A percentile compares a stretch with the other conserved stretches of the same genome.
Evolutionary conservation across 2,797 vertebrate genomes (phyloP).

Genomic region (Pseudomugil tenellus): DNA sequence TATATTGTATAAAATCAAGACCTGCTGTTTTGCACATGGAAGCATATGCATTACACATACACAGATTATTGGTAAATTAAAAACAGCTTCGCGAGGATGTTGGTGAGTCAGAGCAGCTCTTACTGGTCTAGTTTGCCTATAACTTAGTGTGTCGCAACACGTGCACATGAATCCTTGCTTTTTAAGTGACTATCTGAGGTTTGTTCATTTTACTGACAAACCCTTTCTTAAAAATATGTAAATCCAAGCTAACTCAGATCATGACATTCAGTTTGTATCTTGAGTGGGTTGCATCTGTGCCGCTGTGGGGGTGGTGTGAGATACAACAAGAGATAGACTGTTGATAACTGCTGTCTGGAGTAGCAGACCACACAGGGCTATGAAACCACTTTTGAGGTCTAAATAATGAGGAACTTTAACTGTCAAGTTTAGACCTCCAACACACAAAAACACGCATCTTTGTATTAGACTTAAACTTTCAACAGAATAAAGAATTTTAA

Average conservation of each 20-base stretch:
- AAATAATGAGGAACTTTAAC: constrained; percentile 78
- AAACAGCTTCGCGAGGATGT: constrained; percentile 36
- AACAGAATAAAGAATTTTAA: not conserved
- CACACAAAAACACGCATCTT: constrained; percentile 9
- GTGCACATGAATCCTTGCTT: not conserved
- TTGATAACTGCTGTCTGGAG: constrained; percentile 73
- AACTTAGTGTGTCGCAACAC: not conserved
- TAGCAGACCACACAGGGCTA: constrained; percentile 62
- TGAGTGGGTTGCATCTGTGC: constrained; percentile 31
- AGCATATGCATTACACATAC: not conserved
- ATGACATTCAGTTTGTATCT: constrained; percentile 26
- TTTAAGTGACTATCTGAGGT: not conserved
- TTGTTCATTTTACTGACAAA: not conserved
- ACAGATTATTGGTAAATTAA: constrained; percentile 19
- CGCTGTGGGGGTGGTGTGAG: constrained; percentile 14
- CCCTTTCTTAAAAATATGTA: not conserved
- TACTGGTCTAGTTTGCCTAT: constrained; percentile 15
- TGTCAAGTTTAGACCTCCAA: constrained; percentile 55
- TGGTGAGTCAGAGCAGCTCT: constrained; percentile 42
- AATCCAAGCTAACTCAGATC: not conserved
- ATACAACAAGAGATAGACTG: constrained; percentile 47
- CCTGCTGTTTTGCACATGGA: constrained; percentile 6
- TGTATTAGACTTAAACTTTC: constrained; percentile 9
- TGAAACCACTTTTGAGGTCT: constrained; percentile 72
- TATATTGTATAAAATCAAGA: not conserved